Percentiles rank a stretch among this genome's conserved stretches.
Conservation (phyloP, 2,888 invertebrate genomes). For the Mythimna vitellina region DNA sequence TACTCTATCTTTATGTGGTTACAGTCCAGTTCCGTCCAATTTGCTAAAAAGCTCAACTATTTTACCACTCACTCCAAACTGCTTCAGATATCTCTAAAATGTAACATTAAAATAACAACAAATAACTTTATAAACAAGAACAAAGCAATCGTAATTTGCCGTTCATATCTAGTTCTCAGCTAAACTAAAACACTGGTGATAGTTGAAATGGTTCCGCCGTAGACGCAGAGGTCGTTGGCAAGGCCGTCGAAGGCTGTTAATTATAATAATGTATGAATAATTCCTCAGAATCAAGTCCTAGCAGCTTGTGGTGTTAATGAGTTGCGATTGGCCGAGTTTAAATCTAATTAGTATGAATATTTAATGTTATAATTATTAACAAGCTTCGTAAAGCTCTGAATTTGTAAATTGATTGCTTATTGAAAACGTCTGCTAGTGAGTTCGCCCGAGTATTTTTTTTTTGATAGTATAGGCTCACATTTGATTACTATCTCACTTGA, state of each 20-base stretch:
- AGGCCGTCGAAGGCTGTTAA: conserved; percentile 67
- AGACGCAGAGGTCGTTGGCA: conserved; percentile 79
- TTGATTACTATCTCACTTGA: too few species aligned
- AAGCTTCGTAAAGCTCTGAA: neutral
- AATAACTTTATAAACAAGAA: conserved; percentile 1
- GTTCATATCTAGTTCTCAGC: neutral
- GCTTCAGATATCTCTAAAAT: neutral
- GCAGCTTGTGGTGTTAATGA: conserved; percentile 36
- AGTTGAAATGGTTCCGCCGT: conserved; percentile 75
- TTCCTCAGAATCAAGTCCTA: conserved; percentile 40
- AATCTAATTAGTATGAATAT: conserved; percentile 9
- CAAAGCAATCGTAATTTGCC: conserved; percentile 11
- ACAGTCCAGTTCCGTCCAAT: neutral
- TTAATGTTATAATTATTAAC: neutral
- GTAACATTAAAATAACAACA: neutral
- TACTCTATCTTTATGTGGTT: neutral
- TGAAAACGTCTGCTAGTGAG: too few species aligned
- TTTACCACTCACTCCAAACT: conserved; percentile 18
- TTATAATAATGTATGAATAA: conserved; percentile 53
- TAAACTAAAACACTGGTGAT: conserved; percentile 66
- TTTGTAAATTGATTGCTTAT: neutral
- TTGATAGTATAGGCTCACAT: too few species aligned
- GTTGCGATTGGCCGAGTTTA: conserved; percentile 10
- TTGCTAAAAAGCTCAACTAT: neutral
- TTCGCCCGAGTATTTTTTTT: too few species aligned